Conservation (phyloP, 1,140 invertebrate genomes). For the Bombus huntii region DNA sequence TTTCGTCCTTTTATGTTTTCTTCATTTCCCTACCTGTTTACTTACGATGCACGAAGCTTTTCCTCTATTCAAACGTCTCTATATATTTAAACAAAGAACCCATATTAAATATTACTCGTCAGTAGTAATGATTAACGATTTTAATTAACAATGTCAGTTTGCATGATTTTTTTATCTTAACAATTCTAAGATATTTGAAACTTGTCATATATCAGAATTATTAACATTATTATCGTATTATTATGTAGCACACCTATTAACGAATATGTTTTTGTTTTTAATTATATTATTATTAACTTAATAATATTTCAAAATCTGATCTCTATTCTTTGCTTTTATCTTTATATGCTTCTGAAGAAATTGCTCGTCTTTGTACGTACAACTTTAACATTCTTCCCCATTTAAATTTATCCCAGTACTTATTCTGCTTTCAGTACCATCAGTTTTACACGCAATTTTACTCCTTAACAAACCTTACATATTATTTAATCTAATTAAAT, state of each 20-base stretch:
- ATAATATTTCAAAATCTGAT: not conserved
- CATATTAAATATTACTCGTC: no score
- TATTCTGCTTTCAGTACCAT: not conserved
- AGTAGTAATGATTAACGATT: no score
- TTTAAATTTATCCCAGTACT: not conserved
- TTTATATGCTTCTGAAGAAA: not conserved
- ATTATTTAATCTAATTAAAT: not conserved
- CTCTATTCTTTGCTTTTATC: not conserved
- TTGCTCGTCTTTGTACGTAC: not conserved
- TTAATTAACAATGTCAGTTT: no score
- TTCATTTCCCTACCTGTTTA: not conserved
- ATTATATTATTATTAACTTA: not conserved
- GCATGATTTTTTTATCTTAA: no score
- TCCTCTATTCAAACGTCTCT: not conserved
- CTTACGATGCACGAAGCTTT: not conserved
- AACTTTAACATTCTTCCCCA: not conserved
- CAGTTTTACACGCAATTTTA: not conserved
- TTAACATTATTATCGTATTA: no score
- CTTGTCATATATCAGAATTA: no score
- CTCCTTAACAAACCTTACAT: not conserved
- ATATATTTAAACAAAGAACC: no score
- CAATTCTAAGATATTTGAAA: no score
- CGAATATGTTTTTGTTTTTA: not conserved
- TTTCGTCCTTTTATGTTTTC: not conserved
- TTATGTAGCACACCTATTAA: no score